Base-by-base conservation (phyloP, 2,113 vertebrate genomes). In the Nestor notabilis region DNA sequence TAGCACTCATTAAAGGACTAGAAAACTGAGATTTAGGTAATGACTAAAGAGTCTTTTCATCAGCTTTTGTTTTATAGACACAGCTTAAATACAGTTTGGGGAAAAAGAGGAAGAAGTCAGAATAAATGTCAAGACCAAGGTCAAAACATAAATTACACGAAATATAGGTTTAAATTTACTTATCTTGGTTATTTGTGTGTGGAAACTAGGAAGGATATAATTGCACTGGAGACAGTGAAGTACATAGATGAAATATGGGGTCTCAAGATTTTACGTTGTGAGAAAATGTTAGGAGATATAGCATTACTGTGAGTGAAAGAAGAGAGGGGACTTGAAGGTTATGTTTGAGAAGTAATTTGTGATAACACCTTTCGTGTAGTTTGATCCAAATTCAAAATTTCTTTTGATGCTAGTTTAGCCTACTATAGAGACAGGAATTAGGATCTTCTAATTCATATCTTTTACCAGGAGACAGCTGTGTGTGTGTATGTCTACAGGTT, bases 21-120 rank as follows among this genome's bases (percentile, higher is more conserved):
- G 53, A 94, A 94, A 90, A 87, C 8, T 63, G 47, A 88, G 50
- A 77, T 93, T 90, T 91, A 65, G 3, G 18, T 84, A 94, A 93
- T 66, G 76, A 83, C 29, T 17, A 49, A 77, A 74, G 46, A 68
- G 23, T 35, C 23, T 29, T 6, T 90, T 68, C 23, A 88, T 68
- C 3, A 2, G 5, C 15, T 86, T 84, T 93, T 93, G 15, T 41
- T 92, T 64, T 74, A 83, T 49, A 29, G 46, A 41, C 37, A 66
- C 49, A 90, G 52, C 18, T 93, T 85, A 41, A 85, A 87, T 52
- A 39, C 3, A 64, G 5, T 83, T 83, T 78, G 10, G 24, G 13
- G 8, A 12, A 33, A 89, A 69, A 82, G 21, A 29, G 13, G 29
- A 39, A 61, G 35, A 81, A 78, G 27, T 10, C 1, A 74, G 17